Evolutionary conservation across 64 coral and sea anemone species (phyloP), one percentile per base, ranked within the genome.

Genomic region (Actinia tenebrosa): DNA sequence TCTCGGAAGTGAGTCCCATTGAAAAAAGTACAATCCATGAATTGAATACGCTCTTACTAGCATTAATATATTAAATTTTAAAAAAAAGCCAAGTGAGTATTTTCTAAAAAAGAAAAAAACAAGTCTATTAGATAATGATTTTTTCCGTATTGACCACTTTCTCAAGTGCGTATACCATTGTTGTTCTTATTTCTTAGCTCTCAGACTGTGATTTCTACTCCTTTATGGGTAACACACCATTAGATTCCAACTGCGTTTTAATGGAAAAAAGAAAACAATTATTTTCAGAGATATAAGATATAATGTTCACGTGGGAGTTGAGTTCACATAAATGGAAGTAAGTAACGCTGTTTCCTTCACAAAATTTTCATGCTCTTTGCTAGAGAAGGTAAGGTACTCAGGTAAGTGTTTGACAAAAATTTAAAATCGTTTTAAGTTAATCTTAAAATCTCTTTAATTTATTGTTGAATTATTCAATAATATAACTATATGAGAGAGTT

Each of bases 221-320:
- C 13, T 75, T 75, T 30, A 30, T 42, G 26, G 11, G 42, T 14
- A 75, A 11, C 10, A 30, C 9, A 75, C 11, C 13, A 75, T 75
- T 75, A 66, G 69, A 30, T 75, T 75, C 69, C 69, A 10, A 75
- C 69, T 75, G 69, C 10, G 69, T 75, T 42, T 75, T 75, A 75
- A 75, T 75, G 26, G 25, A 30, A 75, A 42, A 30, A 75, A 42
- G 22, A 42, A 42, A 30, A 43, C 11, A 15, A 42, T 75, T 27
- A 1, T 13, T 75, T 42, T 75, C 25, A 5, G 63, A 66, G 4
- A 66, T n/a, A 27, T 75, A 42, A 42, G 69, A 42, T 69, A 75
- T 42, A 11, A 75, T 75, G 42, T 5, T 42, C 11, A 37, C 69
- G 69, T 75, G 69, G 69, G 69, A 75, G 69, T 27, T 37, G 11